These are phyloP conservation scores for Lamellibrachia luymesi DNA, from an alignment of 1,140 invertebrate species.

Conservation along the genomic window DNA sequence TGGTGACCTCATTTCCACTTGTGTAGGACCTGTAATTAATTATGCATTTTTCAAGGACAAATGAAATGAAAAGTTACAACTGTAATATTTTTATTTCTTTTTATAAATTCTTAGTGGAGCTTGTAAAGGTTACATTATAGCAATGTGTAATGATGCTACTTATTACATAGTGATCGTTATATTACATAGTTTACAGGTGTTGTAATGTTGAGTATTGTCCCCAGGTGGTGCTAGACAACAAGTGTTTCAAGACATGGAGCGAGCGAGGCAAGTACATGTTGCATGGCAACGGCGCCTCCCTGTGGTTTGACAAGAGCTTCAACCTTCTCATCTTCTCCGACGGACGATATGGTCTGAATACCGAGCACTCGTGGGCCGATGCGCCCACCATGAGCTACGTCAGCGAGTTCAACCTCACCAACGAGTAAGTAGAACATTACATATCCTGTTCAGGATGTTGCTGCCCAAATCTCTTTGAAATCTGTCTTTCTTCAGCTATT, in stretches of 20 bases:
- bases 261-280: conserved; percentile 56
- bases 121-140: too few species aligned
- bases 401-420: conserved; percentile 60
- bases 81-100: too few species aligned
- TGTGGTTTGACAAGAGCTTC: conserved; percentile 62
- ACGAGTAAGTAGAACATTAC: conserved; percentile 55
- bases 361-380: conserved; percentile 63
- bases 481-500: too few species aligned
- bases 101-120: too few species aligned
- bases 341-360: conserved; percentile 57
- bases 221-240: conserved; percentile 52
- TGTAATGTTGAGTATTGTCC: conserved; percentile 25
- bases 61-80: too few species aligned
- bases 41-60: too few species aligned
- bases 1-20: too few species aligned
- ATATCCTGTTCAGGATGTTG: not conserved
- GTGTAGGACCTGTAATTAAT: too few species aligned
- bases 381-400: conserved; percentile 64
- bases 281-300: conserved; percentile 55
- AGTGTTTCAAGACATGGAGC: conserved; percentile 48
- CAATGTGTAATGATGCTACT: too few species aligned
- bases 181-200: not conserved
- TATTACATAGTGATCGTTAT: too few species aligned
- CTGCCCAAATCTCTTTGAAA: not conserved
- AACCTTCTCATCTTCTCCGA: conserved; percentile 58